Conservation (phyloP, 2,113 vertebrate species). For the Illadopsis cleaveri region DNA sequence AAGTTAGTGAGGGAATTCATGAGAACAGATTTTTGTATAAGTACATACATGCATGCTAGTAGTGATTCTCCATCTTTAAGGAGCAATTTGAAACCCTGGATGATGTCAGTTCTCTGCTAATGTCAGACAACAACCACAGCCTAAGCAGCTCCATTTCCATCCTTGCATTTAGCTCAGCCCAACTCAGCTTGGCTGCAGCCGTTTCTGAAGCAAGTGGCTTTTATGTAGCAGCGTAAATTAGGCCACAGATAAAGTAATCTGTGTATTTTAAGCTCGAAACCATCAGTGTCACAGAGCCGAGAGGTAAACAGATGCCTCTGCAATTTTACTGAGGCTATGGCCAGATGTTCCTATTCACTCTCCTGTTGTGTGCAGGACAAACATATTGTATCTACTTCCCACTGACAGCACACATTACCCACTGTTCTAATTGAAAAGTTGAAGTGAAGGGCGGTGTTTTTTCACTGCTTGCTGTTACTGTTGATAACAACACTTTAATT, state of each 20-base stretch:
- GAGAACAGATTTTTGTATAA: not conserved
- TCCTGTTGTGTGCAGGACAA: constrained; percentile 75
- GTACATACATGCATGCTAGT: accelerated
- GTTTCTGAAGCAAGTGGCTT: constrained; percentile 64
- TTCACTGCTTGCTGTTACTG: constrained; percentile 56
- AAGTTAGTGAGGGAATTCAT: not conserved
- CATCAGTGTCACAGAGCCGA: constrained; percentile 85
- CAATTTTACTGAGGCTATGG: constrained; percentile 76
- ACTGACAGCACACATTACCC: constrained; percentile 82
- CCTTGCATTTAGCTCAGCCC: constrained; percentile 25
- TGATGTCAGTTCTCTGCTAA: not conserved
- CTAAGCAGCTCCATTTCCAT: not conserved
- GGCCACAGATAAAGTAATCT: constrained; percentile 82
- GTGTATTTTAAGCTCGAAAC: constrained; percentile 85
- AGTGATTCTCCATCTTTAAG: constrained; percentile 7
- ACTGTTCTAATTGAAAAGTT: constrained; percentile 72
- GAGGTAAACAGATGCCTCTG: constrained; percentile 91
- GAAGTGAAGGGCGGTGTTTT: constrained; percentile 76
- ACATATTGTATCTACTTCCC: constrained; percentile 82
- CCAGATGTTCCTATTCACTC: constrained; percentile 83
- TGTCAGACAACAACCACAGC: not conserved
- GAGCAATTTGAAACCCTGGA: not conserved
- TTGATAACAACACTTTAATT: constrained; percentile 66
- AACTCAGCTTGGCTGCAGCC: constrained; percentile 55
- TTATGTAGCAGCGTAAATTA: constrained; percentile 82